Conservation (phyloP, 2,888 invertebrate species). For the Anodontia alba region DNA sequence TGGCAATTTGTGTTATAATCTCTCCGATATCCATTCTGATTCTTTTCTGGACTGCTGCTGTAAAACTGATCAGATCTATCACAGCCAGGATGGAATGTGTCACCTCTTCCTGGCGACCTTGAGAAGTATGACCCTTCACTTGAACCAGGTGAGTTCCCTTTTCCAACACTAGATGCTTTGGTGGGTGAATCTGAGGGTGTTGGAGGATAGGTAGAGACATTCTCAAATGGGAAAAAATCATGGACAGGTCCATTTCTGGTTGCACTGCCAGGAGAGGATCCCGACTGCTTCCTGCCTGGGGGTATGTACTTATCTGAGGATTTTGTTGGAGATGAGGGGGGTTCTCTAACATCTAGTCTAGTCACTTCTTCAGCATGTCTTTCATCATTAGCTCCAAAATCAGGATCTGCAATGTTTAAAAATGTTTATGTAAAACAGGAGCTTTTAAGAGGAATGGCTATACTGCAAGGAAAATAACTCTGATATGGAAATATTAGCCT, state of each 20-base stretch:
- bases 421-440: no score
- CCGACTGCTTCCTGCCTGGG: constrained; percentile 45
- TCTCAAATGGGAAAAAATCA: constrained; percentile 60
- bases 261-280: constrained; percentile 25
- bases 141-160: neutral
- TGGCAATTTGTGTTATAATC: neutral
- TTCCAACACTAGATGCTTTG: constrained; percentile 27
- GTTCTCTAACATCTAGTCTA: neutral
- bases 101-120: neutral
- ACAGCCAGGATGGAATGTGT: neutral
- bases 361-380: neutral
- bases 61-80: neutral
- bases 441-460: no score
- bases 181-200: constrained; percentile 43
- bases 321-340: neutral
- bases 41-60: neutral
- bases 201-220: constrained; percentile 57
- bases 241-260: constrained; percentile 42
- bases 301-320: constrained; percentile 49
- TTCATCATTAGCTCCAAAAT: neutral
- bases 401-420: neutral
- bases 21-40: neutral
- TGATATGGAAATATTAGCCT: no score
- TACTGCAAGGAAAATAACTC: no score
- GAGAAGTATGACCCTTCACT: constrained; percentile 29